Conservation (phyloP, 2,797 vertebrate species). For the Oceanodroma leucorhoa region DNA sequence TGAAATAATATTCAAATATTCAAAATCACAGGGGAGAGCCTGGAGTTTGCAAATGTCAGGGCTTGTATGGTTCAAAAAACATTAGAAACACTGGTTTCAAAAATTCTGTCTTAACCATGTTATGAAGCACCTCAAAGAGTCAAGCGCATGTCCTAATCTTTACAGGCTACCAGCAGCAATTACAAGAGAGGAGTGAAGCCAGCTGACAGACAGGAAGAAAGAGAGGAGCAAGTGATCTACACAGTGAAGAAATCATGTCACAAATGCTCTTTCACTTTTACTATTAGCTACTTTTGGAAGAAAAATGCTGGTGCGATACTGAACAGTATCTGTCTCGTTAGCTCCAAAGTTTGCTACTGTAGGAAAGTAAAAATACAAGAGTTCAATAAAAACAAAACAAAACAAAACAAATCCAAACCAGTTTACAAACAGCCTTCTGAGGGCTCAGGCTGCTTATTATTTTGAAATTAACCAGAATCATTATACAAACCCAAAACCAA, state of each 20-base stretch:
- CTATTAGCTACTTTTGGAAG: slow-evolving; percentile 26
- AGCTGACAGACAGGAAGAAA: background rate
- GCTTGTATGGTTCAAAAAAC: background rate
- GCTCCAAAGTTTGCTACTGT: background rate
- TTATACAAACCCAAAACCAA: background rate
- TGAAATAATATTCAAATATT: background rate
- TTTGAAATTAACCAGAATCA: background rate
- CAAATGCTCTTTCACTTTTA: slow-evolving; percentile 21
- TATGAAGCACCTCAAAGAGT: slow-evolving; percentile 1
- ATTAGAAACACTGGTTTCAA: background rate
- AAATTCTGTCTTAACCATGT: background rate
- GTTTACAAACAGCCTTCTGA: background rate
- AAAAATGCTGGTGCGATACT: background rate
- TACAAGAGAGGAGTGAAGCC: slow-evolving; percentile 25
- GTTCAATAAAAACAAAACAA: background rate
- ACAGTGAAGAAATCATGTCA: slow-evolving; percentile 32
- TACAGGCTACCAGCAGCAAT: slow-evolving; percentile 41
- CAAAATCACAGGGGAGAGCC: background rate
- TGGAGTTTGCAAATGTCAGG: background rate
- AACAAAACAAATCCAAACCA: background rate
- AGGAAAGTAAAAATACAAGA: background rate
- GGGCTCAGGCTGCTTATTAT: background rate
- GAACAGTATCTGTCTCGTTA: background rate
- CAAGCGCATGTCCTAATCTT: background rate
- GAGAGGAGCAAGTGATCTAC: background rate